phyloP scores from a whole-genome alignment of 2,113 vertebrate species.

The Odocoileus hemionus region DNA sequence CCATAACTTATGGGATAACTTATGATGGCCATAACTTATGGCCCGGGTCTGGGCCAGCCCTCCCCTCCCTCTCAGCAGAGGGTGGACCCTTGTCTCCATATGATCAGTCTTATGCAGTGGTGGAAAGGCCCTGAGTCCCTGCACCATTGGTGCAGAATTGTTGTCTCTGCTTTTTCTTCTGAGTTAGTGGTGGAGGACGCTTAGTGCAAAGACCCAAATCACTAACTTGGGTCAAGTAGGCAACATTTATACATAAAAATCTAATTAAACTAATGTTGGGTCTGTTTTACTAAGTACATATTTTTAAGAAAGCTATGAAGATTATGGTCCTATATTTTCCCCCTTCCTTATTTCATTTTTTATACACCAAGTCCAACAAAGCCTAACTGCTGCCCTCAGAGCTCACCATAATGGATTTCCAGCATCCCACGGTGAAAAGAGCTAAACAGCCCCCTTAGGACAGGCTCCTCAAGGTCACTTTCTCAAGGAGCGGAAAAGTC shows the following conservation, averaged over 20 bases:
- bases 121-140: neutral
- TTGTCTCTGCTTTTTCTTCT: neutral
- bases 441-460: fast-evolving
- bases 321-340: neutral
- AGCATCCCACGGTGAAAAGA: fast-evolving
- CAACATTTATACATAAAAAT: neutral
- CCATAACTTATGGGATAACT: no score
- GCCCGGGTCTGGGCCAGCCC: neutral
- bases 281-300: neutral
- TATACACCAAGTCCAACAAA: neutral
- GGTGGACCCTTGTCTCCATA: neutral
- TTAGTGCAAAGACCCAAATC: neutral
- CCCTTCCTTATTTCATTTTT: no score
- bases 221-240: neutral
- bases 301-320: neutral
- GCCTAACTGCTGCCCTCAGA: neutral
- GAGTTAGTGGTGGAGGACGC: neutral
- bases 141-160: fast-evolving
- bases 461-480: neutral
- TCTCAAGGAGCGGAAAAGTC: neutral
- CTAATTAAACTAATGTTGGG: neutral
- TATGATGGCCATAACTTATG: no score
- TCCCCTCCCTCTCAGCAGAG: neutral
- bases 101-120: neutral
- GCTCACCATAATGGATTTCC: fast-evolving